Percentiles rank a stretch among this genome's conserved stretches.
Evolutionary conservation across 92 coral and sea anemone genomes (phyloP).

Genomic region (Blastomussa wellsi): DNA sequence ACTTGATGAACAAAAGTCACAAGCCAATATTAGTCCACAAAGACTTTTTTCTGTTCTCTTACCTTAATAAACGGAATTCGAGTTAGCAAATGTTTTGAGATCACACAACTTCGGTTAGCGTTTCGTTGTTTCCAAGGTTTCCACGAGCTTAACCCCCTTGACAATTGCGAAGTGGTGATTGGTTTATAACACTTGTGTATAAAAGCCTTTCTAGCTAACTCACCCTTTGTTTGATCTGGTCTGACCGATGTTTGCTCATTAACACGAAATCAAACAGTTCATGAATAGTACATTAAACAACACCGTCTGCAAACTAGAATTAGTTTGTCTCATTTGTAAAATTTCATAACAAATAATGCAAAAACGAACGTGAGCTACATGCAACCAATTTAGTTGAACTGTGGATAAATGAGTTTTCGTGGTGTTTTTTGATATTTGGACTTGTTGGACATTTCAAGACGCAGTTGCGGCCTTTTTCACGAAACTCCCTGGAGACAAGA

Average conservation of each 20-base stretch:
- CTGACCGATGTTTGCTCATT: neutral
- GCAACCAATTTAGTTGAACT: neutral
- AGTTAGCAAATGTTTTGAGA: neutral
- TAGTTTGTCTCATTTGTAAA: neutral
- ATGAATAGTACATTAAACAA: neutral
- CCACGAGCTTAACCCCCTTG: conserved; percentile 37
- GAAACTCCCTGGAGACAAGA: conserved; percentile 11
- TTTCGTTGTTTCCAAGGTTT: conserved; percentile 23
- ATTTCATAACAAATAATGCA: neutral
- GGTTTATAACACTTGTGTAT: conserved; percentile 8
- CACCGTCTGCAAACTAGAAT: neutral
- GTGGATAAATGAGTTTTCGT: neutral
- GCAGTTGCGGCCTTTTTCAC: neutral
- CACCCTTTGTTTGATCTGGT: conserved; percentile 8
- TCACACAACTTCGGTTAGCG: neutral
- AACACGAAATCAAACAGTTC: conserved; percentile 2
- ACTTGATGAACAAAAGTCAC: neutral
- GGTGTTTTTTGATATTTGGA: neutral
- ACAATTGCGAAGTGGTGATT: conserved; percentile 35
- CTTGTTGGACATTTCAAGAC: neutral
- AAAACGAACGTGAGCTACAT: neutral
- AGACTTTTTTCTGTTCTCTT: neutral
- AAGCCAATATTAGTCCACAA: neutral
- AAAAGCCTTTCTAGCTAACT: neutral
- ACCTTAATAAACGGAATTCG: conserved; percentile 9